Evolutionary conservation across 2,888 invertebrate genomes (phyloP), one percentile per base, ranked within the genome.

Genomic region (Nomada ruficornis): DNA sequence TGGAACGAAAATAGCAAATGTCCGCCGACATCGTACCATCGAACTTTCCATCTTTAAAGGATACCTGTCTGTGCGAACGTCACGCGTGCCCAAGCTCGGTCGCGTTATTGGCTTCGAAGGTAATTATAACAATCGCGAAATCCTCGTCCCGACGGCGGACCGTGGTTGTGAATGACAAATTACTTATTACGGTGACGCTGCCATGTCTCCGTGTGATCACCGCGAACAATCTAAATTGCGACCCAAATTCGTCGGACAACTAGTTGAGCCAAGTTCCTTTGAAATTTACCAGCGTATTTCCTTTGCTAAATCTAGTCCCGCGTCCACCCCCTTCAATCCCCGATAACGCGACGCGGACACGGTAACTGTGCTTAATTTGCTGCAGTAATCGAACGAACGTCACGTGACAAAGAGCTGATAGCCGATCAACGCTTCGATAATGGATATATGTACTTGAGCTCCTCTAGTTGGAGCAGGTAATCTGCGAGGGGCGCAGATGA

Each of bases 191-290:
- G 52, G n/a, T n/a, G 36, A 36, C 23, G 52, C 62, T 72, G 23
- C 36, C 65, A 13, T 50, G 55, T 50, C 42, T 69, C 23, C 69
- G n/a, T 47, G 20, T 67, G 60, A 82, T 82, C 75, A 68, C 47
- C 54, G 59, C 20, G 36, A 47, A 47, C 71, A 42, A 75, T 65
- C 81, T 72, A 80, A 77, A 82, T 82, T 73, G 77, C 77, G 73
- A 67, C 52, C 63, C 67, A 57, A 77, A 71, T 83, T 74, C 77
- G 36, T 44, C 69, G 11, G 44, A 11, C 69, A 42, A 29, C 64
- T 82, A 77, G 82, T 83, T 83, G 69, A 50, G 62, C 44, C 23
- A 2, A 73, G 50, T 60, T 81, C 77, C 83, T 82, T 82, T 77
- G 83, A 82, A 73, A 83, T 74, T 70, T 65, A 26, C 20, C 63